Conservation (phyloP, 2,888 invertebrate genomes). For the Trichacis sp. region DNA sequence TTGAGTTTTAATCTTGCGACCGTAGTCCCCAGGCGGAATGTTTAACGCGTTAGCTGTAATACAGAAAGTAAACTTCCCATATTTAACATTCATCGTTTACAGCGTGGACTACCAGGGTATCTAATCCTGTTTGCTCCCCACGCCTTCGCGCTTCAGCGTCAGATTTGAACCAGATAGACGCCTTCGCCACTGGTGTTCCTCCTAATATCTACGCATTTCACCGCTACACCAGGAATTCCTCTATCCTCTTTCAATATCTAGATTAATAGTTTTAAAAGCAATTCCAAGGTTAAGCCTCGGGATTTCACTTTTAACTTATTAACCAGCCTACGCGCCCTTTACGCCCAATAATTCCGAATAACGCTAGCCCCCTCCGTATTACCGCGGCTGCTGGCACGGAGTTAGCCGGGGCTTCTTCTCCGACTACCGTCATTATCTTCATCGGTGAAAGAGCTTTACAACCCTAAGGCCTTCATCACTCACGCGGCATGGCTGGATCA, state of each 20-base stretch:
- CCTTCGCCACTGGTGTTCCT: slow-evolving; percentile 54
- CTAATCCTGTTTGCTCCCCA: slow-evolving; percentile 61
- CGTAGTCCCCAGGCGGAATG: slow-evolving; percentile 58
- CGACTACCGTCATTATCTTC: too few relatives aligned
- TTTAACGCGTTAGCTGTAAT: slow-evolving; percentile 54
- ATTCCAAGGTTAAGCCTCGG: slow-evolving; percentile 48
- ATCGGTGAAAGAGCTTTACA: too few relatives aligned
- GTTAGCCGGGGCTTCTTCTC: too few relatives aligned
- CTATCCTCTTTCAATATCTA: slow-evolving; percentile 46
- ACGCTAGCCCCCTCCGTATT: slow-evolving; percentile 60
- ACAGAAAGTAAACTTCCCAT: slow-evolving; percentile 29
- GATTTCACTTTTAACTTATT: slow-evolving; percentile 52
- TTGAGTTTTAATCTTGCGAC: slow-evolving; percentile 50
- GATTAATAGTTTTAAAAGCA: slow-evolving; percentile 46
- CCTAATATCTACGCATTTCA: slow-evolving; percentile 53
- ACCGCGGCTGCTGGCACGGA: slow-evolving; percentile 64
- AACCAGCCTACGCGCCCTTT: slow-evolving; percentile 55
- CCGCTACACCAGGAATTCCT: slow-evolving; percentile 53
- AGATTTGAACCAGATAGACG: slow-evolving; percentile 44
- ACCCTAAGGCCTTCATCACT: too few relatives aligned
- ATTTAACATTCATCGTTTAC: slow-evolving; percentile 55
- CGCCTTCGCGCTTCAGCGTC: slow-evolving; percentile 57
- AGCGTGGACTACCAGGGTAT: slow-evolving; percentile 60
- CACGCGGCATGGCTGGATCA: too few relatives aligned
- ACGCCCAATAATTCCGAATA: slow-evolving; percentile 59